Evolutionary conservation across 2,888 invertebrate genomes (phyloP), one percentile per base, ranked within the genome.

Genomic region (Philereme vetulata): DNA sequence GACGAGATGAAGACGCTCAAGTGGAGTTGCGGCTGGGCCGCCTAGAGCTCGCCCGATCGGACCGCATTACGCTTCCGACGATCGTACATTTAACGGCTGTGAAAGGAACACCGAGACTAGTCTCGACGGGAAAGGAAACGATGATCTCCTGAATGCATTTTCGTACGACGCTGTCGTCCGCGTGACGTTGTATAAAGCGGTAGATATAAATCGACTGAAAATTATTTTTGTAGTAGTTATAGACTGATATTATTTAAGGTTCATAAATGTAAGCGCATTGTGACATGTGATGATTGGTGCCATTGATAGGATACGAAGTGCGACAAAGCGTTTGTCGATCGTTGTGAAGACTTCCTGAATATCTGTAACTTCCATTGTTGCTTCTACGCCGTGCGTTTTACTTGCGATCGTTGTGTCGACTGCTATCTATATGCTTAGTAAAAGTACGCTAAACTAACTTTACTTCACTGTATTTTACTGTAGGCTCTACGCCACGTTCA

Each of bases 1-100:
- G 95, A 96, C 79, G 94, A 94, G 84, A 97, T 97, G 95, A 97
- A 97, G 90, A 95, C 95, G 57, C 93, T 95, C 68, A 94, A 95
- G 80, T 95, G 95, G 95, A 94, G 94, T 77, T 94, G 94, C 82
- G 94, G 91, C 62, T 93, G 88, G 93, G 90, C 86, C 65, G 76
- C 82, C 72, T 86, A 62, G 56, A 49, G 5, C 38, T 32, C 52
- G 62, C 32, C 44, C 47, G 64, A 60, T 51, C 65, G 38, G 47
- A 47, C 56, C 53, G 44, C 61, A 60, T 71, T 71, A 71, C 72
- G 70, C 68, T 72, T 67, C 60, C 60, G 73, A 72, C 69, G 65
- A 71, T 67, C 70, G 73, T 71, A 69, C 61, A 71, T 66, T 38
- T 66, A 72, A 81, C 79, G 82, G 84, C 84, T 84, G 84, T 83